These are phyloP conservation scores for Solen grandis DNA, from an alignment of 1,140 invertebrate genomes.

Conservation along the genomic window DNA sequence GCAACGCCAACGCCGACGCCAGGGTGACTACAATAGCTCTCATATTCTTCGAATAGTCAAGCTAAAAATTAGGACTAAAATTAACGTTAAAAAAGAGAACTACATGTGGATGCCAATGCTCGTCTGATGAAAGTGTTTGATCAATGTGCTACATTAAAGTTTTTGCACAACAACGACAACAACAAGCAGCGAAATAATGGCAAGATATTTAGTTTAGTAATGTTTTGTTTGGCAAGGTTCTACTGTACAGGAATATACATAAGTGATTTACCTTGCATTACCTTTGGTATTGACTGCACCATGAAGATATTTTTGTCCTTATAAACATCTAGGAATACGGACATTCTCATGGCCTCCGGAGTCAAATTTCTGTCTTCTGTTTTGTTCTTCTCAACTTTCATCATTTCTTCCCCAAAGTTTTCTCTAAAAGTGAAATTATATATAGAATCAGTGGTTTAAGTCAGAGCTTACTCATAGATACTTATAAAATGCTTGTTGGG, in stretches of 20 bases:
- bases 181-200: not conserved
- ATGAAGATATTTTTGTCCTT: constrained; percentile 60
- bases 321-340: constrained; percentile 75
- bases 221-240: not conserved
- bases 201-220: not conserved
- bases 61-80: too few relatives aligned
- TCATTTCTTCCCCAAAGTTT: constrained; percentile 62
- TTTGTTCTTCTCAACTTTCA: constrained; percentile 76
- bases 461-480: too few relatives aligned
- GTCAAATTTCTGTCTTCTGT: constrained; percentile 73
- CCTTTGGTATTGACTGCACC: constrained; percentile 70
- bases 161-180: not conserved
- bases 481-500: too few relatives aligned
- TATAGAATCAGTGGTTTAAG: too few relatives aligned
- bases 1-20: too few relatives aligned
- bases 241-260: not conserved
- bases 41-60: too few relatives aligned
- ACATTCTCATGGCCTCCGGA: constrained; percentile 63
- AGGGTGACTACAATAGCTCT: too few relatives aligned
- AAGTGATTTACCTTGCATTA: constrained; percentile 63
- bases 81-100: too few relatives aligned
- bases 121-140: not conserved
- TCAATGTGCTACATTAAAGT: not conserved
- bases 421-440: constrained; percentile 57
- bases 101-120: too few relatives aligned